Evolutionary conservation across 2,888 invertebrate genomes (phyloP), one percentile per base, ranked within the genome.

Genomic region (Melieria picta): DNA sequence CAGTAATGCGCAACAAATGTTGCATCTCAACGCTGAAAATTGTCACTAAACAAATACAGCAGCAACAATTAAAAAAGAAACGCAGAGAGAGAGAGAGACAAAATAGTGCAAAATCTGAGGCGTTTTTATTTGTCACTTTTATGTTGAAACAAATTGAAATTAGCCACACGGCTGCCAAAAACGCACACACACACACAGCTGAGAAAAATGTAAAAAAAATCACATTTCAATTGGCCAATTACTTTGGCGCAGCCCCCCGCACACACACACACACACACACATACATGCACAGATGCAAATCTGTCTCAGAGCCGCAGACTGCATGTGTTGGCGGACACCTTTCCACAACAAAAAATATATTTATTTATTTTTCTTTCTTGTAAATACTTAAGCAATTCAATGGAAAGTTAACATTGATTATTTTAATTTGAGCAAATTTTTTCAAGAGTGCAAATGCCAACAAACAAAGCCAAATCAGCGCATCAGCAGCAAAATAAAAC

Each of bases 191-290:
- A 30, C 30, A 50, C 6, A 58, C n/a, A 50, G 13, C 50, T 56
- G 55, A n/a, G 55, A 42, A 55, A 48, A 46, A 56, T 63, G 47
- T 65, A 52, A 45, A 62, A 69, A 62, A 67, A 71, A 64, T 69
- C 65, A 48, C 13, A 60, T 66, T 71, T 69, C 73, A 73, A 75
- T 75, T 75, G 75, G 73, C 67, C 69, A 73, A 61, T 69, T 72
- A 71, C 61, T 62, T 50, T 62, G 72, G 68, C 48, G 60, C 68
- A 67, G 63, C 46, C 58, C 55, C 69, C 62, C 46, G n/a, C 42
- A 48, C 64, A 61, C 45, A 57, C 56, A 55, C 11, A 65, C 42
- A 42, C 45, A 67, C 50, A 62, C 52, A 55, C 11, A 55, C 56
- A 67, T 11, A 45, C 11, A 67, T 67, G 42, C 48, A 57, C 46